phyloP scores from a whole-genome alignment of 2,113 vertebrate species.

The pig (Sus scrofa) region DNA sequence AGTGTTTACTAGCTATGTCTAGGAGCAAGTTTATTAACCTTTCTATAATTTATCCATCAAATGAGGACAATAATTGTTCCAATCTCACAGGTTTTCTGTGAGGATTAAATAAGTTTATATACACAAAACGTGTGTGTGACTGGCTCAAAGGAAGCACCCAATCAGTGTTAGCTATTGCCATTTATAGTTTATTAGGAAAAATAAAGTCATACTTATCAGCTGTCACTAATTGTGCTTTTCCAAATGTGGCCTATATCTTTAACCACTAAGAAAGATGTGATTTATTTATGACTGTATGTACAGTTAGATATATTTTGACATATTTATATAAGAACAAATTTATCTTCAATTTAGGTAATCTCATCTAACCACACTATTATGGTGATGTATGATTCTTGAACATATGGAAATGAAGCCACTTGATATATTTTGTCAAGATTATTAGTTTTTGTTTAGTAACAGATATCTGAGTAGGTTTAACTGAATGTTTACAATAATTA shows the following conservation, averaged over 20 bases:
- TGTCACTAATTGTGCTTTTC: background rate
- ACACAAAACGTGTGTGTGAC: background rate
- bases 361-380: background rate
- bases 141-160: background rate
- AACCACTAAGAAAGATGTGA: background rate
- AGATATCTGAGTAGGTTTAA: background rate
- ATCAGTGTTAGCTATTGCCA: background rate
- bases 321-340: slow-evolving; percentile 37
- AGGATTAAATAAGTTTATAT: background rate
- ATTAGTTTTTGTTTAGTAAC: slow-evolving; percentile 11
- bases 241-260: slow-evolving; percentile 22
- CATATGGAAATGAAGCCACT: slow-evolving; percentile 43
- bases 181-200: background rate
- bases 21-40: background rate
- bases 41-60: background rate
- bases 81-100: background rate
- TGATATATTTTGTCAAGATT: background rate
- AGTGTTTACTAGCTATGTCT: background rate
- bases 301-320: slow-evolving; percentile 48
- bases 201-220: background rate
- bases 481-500: background rate
- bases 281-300: slow-evolving; percentile 45
- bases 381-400: background rate
- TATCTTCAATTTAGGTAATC: slow-evolving; percentile 24
- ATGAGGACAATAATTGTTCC: background rate